Percentiles rank a stretch among this genome's conserved stretches.
These are phyloP conservation scores for Aix galericulata DNA, from an alignment of 2,113 vertebrate genomes.

Conservation along the genomic window DNA sequence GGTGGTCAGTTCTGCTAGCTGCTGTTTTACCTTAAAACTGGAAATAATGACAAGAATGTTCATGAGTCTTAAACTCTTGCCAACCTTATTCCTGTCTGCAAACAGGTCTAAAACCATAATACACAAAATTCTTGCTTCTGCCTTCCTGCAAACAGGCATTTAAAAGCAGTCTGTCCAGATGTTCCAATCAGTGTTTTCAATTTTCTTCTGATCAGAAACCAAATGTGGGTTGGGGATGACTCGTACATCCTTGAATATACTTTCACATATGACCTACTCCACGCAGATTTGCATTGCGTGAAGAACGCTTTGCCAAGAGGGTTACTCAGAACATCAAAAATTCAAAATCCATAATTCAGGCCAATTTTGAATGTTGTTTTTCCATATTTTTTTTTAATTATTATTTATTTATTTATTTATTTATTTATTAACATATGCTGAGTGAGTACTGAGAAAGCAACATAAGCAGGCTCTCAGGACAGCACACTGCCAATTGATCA, in stretches of 20 bases:
- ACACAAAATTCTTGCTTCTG: not conserved
- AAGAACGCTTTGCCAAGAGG: not conserved
- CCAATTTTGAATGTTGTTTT: not conserved
- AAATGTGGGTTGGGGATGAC: not conserved
- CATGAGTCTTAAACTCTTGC: not conserved
- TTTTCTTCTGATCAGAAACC: slow-evolving; percentile 8
- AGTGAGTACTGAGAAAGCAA: not conserved
- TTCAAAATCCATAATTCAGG: not conserved
- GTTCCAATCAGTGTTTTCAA: slow-evolving; percentile 19
- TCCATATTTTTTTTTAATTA: not conserved
- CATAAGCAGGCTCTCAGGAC: not conserved
- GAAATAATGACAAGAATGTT: not conserved
- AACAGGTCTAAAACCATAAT: not conserved
- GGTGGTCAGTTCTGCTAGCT: not conserved
- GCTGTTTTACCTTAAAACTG: not conserved
- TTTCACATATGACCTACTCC: not conserved
- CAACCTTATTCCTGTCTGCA: not conserved
- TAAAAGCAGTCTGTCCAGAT: not conserved
- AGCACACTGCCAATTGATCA: not conserved
- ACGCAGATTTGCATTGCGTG: not conserved
- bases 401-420: not conserved
- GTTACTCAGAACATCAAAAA: not conserved
- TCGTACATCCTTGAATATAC: not conserved
- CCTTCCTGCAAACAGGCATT: not conserved
- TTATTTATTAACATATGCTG: not conserved